Evolutionary conservation across 2,888 invertebrate species (phyloP).

Genomic region (Leptinotarsa tumamoca): DNA sequence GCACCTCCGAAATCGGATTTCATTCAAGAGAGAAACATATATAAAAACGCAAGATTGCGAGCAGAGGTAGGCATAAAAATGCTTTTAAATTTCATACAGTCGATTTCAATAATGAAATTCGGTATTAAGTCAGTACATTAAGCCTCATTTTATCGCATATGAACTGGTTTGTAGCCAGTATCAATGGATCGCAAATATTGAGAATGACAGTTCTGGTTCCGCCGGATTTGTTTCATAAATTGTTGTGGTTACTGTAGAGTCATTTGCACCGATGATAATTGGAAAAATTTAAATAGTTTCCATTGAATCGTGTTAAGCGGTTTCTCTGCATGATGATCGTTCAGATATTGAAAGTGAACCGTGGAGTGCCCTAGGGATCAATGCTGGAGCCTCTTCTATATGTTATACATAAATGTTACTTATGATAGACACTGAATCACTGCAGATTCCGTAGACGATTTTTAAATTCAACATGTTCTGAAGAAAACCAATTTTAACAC

Average conservation of each 20-base stretch:
- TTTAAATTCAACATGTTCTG: no score
- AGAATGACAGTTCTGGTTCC: constrained; percentile 38
- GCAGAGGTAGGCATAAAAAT: constrained; percentile 47
- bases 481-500: no score
- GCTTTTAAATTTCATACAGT: constrained; percentile 55
- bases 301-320: no score
- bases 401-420: no score
- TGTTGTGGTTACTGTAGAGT: constrained; percentile 1
- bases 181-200: constrained; percentile 54
- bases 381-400: no score
- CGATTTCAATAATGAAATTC: constrained; percentile 58
- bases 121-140: constrained; percentile 61
- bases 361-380: no score
- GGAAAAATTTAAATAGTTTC: neutral
- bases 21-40: constrained; percentile 48
- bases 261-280: neutral
- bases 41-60: constrained; percentile 46
- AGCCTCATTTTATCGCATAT: constrained; percentile 54
- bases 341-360: no score
- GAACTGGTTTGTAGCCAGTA: constrained; percentile 55
- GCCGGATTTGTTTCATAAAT: neutral
- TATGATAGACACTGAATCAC: no score
- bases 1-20: constrained; percentile 51
- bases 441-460: no score
- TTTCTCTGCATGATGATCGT: no score